phyloP scores from a whole-genome alignment of 2,888 invertebrate genomes.

The Tipula vernalis region DNA sequence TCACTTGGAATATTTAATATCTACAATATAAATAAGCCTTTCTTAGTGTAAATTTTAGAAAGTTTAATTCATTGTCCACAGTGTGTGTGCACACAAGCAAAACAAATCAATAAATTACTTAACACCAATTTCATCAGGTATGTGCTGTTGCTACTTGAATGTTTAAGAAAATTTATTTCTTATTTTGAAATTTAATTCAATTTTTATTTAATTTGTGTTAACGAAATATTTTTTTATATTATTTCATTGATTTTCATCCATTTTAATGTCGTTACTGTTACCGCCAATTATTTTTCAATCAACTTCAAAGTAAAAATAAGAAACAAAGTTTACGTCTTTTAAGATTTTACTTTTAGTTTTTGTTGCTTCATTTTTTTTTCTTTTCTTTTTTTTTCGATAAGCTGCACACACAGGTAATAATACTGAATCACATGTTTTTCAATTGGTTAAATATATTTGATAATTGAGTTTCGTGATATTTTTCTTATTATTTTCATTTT shows the following conservation, averaged over 20 bases:
- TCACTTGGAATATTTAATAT: background rate
- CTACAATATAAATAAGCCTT: background rate
- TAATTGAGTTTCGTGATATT: background rate
- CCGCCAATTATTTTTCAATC: slow-evolving; percentile 4
- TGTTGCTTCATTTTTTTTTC: background rate
- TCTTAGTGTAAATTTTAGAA: background rate
- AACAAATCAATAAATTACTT: background rate
- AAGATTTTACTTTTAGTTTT: background rate
- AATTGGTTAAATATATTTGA: slow-evolving; percentile 4
- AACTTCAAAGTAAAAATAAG: background rate
- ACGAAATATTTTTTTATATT: background rate
- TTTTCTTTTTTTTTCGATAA: background rate
- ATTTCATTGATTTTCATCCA: background rate
- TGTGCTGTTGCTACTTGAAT: background rate
- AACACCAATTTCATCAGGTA: background rate
- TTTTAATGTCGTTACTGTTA: background rate
- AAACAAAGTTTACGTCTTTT: background rate
- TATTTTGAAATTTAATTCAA: background rate
- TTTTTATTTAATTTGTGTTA: background rate
- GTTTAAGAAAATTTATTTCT: background rate
- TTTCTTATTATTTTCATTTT: background rate
- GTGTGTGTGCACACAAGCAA: background rate
- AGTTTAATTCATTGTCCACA: background rate
- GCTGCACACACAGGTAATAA: background rate
- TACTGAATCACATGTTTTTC: background rate